A percentile compares a stretch with the other conserved stretches of the same genome.
Conservation (phyloP, 2,113 vertebrate species). For the Macrotis lagotis region DNA sequence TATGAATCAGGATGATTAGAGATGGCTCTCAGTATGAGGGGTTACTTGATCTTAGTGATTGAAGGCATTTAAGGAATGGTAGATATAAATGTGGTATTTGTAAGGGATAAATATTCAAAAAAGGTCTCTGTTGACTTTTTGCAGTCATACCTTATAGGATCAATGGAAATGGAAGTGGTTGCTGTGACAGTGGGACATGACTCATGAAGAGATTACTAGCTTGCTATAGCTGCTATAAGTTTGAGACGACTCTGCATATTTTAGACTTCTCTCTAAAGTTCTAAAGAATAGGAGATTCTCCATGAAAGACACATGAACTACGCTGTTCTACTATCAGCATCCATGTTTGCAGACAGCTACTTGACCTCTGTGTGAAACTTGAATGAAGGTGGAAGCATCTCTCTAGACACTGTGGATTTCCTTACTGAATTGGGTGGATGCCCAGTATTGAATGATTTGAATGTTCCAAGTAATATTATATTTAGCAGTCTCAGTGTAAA, state of each 20-base stretch:
- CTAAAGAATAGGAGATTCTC: not conserved
- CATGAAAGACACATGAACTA: not conserved
- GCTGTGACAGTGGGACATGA: not conserved
- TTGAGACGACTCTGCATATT: accelerated
- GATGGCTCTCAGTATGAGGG: no score
- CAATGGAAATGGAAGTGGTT: not conserved
- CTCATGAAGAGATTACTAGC: not conserved
- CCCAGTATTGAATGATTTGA: slow-evolving; percentile 4
- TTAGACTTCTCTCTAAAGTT: not conserved
- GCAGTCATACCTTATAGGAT: not conserved
- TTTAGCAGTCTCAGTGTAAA: not conserved
- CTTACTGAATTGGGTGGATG: slow-evolving; percentile 20
- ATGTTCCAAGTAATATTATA: slow-evolving; percentile 32
- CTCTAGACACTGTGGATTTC: not conserved
- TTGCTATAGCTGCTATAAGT: not conserved
- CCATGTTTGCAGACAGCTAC: not conserved
- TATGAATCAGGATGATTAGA: no score
- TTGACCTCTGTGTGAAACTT: not conserved
- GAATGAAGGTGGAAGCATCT: not conserved
- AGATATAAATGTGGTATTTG: not conserved
- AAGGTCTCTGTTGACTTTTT: slow-evolving; percentile 2
- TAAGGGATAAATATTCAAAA: not conserved
- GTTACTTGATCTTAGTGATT: not conserved
- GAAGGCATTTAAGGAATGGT: not conserved
- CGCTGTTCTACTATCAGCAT: not conserved